Evolutionary conservation across 2,113 vertebrate species (phyloP), one percentile per base, ranked within the genome.

Genomic region (Rutilus rutilus): DNA sequence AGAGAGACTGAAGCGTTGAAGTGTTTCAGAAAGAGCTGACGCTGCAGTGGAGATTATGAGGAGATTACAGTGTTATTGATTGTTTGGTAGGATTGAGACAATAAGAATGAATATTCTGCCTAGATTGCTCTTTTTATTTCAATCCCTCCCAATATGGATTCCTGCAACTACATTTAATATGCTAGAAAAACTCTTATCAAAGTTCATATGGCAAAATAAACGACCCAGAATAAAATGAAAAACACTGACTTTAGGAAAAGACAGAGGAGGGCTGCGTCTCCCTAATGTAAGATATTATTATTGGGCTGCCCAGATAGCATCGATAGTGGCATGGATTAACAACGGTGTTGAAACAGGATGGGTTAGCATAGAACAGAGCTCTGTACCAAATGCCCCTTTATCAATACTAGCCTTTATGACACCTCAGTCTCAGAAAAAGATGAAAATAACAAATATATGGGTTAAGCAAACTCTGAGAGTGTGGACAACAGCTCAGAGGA

Each of bases 131-230:
- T 73, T 73, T 1, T 45, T 73, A 45, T 73, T 73, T 45, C 36
- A 73, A 11, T 73, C 39, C 39, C 39, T 73, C 9, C 21, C 69
- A 5, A 4, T 73, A 73, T 73, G 69, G 21, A 45, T 73, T 73
- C 21, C 39, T 4, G 69, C 69, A 73, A n/a, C 69, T 73, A n/a
- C 39, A 73, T 73, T 45, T 73, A 45, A 73, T 73, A 21, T 73
- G 21, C 21, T 73, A 45, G 39, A 73, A n/a, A 45, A 73, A 73
- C 69, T 75, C 2, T 9, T 27, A 50, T 75, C 73, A 27, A 50
- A 30, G 30, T 30, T 30, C 30, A 30, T 30, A 47, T 50, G 73
- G 45, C 10, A 74, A 23, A 74, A 47, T 4, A 73, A 10, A 69
- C 1, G 30, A 73, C 69, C 69, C 71, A 74, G 69, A 45, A 45